phyloP scores from a whole-genome alignment of 35 echinoderm and acorn worm species.

The Holothuria glaberrima region DNA sequence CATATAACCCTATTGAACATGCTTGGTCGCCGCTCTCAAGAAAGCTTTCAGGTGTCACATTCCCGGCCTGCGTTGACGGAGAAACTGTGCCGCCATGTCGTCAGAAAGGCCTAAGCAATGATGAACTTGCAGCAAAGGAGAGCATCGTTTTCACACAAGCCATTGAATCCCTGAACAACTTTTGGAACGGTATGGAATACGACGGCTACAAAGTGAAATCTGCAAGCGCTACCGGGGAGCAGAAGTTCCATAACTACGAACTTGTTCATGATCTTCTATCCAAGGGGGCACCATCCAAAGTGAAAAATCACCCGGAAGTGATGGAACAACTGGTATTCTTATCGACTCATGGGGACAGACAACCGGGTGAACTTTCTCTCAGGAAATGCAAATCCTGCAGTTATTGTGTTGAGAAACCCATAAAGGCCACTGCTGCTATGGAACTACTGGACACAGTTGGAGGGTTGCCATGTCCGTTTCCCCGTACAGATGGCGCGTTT shows the following conservation, averaged over 20 bases:
- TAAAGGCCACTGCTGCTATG: constrained; percentile 17
- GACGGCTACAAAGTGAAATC: background rate
- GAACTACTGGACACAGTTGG: background rate
- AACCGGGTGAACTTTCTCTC: constrained; percentile 9
- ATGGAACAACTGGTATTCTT: constrained; percentile 14
- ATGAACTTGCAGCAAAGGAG: background rate
- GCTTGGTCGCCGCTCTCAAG: background rate
- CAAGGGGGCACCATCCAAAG: background rate
- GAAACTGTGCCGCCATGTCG: background rate
- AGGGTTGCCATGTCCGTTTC: background rate
- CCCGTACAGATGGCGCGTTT: background rate
- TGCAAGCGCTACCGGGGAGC: no score
- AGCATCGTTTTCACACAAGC: background rate
- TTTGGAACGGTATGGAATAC: constrained; percentile 12
- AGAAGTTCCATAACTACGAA: background rate
- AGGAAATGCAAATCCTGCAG: background rate
- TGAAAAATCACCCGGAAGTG: background rate
- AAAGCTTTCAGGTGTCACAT: background rate
- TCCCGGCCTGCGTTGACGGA: background rate
- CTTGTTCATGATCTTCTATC: background rate
- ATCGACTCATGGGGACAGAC: background rate
- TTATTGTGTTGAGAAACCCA: background rate
- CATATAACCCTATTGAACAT: background rate
- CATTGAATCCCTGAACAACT: background rate
- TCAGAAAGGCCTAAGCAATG: no score